phyloP scores from a whole-genome alignment of 2,888 invertebrate genomes.

The Drosophila paramelanica region DNA sequence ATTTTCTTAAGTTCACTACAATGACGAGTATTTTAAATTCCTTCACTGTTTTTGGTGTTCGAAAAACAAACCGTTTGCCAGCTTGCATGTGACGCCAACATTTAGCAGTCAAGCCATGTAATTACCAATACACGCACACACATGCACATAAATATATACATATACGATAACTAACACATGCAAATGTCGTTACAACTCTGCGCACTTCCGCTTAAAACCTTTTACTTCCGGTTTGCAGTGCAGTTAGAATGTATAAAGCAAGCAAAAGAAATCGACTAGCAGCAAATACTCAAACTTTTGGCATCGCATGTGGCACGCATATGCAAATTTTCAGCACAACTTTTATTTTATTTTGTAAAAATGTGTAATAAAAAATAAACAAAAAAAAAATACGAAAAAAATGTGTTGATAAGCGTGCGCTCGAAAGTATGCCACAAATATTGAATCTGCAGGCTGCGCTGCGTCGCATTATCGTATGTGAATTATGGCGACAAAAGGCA shows the following conservation, averaged over 20 bases:
- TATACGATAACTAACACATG: constrained; percentile 12
- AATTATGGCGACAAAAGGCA: constrained; percentile 68
- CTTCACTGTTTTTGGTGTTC: constrained; percentile 40
- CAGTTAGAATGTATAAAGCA: constrained; percentile 53
- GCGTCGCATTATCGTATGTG: constrained; percentile 45
- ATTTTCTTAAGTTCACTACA: constrained; percentile 7
- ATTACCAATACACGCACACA: constrained; percentile 49
- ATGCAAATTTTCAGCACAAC: constrained; percentile 41
- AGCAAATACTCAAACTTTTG: constrained; percentile 50
- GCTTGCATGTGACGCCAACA: constrained; percentile 59
- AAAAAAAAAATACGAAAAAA: neutral
- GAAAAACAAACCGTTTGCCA: constrained; percentile 61
- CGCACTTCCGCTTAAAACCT: constrained; percentile 75
- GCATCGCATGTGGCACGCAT: constrained; percentile 73
- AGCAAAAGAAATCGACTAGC: constrained; percentile 34
- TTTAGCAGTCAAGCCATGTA: constrained; percentile 60
- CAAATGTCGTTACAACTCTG: constrained; percentile 59
- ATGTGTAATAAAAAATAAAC: constrained; percentile 7
- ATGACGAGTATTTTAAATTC: constrained; percentile 33
- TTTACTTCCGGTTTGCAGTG: constrained; percentile 66
- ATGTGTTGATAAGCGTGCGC: constrained; percentile 18
- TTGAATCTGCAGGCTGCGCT: constrained; percentile 9
- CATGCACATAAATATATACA: neutral
- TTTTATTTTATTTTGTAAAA: constrained; percentile 31
- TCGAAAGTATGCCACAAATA: constrained; percentile 31